Percentiles rank a stretch among this genome's conserved stretches.
Evolutionary conservation across 2,888 invertebrate genomes (phyloP).

Genomic region (Toxonevra muliebris): DNA sequence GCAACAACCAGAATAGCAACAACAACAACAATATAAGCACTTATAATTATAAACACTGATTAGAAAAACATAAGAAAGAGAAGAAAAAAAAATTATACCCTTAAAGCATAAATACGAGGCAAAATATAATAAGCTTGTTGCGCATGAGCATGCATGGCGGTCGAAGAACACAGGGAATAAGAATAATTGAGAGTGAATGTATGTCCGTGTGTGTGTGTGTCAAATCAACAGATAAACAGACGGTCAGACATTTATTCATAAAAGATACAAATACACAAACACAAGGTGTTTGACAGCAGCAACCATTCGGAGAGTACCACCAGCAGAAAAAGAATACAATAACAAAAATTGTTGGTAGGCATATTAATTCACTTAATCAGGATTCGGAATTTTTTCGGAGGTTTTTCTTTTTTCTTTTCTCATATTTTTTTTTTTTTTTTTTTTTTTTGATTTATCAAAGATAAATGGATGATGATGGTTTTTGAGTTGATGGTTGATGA

Average conservation of each 20-base stretch:
- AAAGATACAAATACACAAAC: conserved; percentile 13
- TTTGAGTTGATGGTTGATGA: background rate
- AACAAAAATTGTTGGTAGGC: conserved; percentile 14
- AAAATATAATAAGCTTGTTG: conserved; percentile 36
- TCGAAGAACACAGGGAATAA: conserved; percentile 29
- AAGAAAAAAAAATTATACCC: background rate
- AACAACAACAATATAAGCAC: conserved; percentile 9
- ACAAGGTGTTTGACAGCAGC: conserved; percentile 24
- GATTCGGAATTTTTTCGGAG: conserved; percentile 40
- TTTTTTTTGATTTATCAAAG: conserved; percentile 5
- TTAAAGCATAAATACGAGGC: background rate
- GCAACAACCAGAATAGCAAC: background rate
- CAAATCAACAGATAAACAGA: background rate
- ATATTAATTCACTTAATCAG: conserved; percentile 55
- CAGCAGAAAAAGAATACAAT: conserved; percentile 13
- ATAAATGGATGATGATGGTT: conserved; percentile 17
- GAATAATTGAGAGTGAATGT: conserved; percentile 21
- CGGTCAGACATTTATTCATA: background rate
- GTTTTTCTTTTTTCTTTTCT: background rate
- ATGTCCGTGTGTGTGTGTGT: conserved; percentile 13
- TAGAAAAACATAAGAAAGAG: background rate
- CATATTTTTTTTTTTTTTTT: conserved; percentile 29
- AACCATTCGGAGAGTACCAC: conserved; percentile 9
- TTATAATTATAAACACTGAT: conserved; percentile 15
- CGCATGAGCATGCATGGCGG: conserved; percentile 53